Conservation (phyloP, 30 jellyfish, hydroid and myxozoan genomes). For the Turritopsis dohrnii region DNA sequence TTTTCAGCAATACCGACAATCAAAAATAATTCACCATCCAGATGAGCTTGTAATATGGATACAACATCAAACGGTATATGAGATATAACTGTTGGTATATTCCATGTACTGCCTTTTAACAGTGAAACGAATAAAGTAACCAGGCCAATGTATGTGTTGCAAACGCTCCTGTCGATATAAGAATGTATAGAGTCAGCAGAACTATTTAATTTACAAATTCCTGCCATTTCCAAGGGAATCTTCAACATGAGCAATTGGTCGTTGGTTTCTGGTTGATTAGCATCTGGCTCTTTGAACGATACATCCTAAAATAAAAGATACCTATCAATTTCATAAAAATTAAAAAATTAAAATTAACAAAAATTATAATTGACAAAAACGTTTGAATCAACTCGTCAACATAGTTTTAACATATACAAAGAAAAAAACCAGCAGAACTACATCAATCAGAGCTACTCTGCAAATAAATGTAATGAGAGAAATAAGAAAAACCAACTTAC, state of each 20-base stretch:
- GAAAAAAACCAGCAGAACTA: too few species aligned
- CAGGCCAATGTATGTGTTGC: constrained; percentile 19
- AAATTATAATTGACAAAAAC: too few species aligned
- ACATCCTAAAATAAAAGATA: constrained; percentile 16
- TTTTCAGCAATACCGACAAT: constrained; percentile 30
- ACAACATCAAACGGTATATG: constrained; percentile 33
- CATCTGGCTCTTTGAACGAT: background rate
- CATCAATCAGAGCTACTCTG: too few species aligned
- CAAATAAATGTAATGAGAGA: background rate
- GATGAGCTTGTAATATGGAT: background rate
- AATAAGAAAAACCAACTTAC: background rate
- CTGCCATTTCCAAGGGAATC: constrained; percentile 21
- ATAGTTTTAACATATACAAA: too few species aligned
- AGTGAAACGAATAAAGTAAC: constrained; percentile 7
- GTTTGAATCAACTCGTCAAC: too few species aligned
- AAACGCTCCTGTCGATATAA: background rate
- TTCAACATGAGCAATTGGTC: constrained; percentile 10
- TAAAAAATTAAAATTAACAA: too few species aligned
- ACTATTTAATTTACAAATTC: background rate
- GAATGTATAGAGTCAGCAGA: background rate
- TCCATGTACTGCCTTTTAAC: constrained; percentile 24
- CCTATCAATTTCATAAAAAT: too few species aligned
- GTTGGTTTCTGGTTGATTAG: constrained; percentile 5
- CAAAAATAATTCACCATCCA: constrained; percentile 16
- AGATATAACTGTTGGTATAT: background rate